Evolutionary conservation across 2,888 invertebrate genomes (phyloP).

Genomic region (Amiota mariae): DNA sequence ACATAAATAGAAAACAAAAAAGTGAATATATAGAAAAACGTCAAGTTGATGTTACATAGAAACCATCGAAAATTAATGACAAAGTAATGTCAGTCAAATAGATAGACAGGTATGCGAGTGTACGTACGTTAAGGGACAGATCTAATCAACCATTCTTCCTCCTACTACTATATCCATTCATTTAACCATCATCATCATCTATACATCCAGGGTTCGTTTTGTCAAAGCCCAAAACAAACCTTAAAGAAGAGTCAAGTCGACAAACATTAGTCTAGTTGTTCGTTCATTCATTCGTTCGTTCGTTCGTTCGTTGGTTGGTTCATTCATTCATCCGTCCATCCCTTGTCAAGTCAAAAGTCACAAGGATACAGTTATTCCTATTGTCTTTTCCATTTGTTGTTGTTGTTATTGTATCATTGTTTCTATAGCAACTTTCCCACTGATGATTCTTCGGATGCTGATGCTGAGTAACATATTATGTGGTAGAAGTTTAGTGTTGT

Average conservation of each 20-base stretch:
- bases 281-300: neutral
- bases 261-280: conserved; percentile 30
- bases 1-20: neutral
- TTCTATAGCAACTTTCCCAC: neutral
- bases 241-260: neutral
- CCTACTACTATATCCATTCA: too few relatives aligned
- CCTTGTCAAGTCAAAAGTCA: conserved; percentile 63
- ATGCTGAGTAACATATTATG: conserved; percentile 11
- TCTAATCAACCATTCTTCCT: too few relatives aligned
- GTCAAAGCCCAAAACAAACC: too few relatives aligned
- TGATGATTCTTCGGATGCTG: conserved; percentile 14
- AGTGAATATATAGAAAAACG: conserved; percentile 39
- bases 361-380: neutral
- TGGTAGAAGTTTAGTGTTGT: conserved; percentile 3
- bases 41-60: conserved; percentile 52
- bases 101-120: conserved; percentile 53
- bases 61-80: conserved; percentile 70
- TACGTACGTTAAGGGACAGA: too few relatives aligned
- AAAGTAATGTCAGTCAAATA: conserved; percentile 71
- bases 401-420: conserved; percentile 24
- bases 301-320: neutral
- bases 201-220: too few relatives aligned
- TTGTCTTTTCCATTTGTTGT: conserved; percentile 38
- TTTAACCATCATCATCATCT: too few relatives aligned
- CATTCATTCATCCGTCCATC: conserved; percentile 48